Conservation (phyloP, 2,888 invertebrate species). For the Orgyia antiqua region DNA sequence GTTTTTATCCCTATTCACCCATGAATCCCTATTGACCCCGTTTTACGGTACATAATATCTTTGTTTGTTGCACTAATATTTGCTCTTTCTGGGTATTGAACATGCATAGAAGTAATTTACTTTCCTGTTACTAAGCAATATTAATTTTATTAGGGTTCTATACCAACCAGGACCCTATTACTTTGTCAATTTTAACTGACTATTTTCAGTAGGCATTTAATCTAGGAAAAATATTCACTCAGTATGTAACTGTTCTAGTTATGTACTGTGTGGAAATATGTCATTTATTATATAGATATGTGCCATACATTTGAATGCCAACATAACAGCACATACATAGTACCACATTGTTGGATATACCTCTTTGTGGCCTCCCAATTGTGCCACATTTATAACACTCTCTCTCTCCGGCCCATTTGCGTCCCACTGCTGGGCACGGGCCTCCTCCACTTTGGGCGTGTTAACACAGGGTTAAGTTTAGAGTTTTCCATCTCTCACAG, state of each 20-base stretch:
- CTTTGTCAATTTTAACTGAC: too few species aligned
- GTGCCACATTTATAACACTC: slow-evolving; percentile 71
- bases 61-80: background rate
- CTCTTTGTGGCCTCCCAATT: slow-evolving; percentile 73
- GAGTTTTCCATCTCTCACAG: too few species aligned
- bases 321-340: slow-evolving; percentile 68
- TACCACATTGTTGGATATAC: slow-evolving; percentile 56
- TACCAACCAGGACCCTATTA: too few species aligned
- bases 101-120: background rate
- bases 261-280: slow-evolving; percentile 62
- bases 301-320: slow-evolving; percentile 45
- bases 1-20: too few species aligned
- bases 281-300: slow-evolving; percentile 10
- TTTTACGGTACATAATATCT: background rate
- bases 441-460: too few species aligned
- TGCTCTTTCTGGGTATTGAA: background rate
- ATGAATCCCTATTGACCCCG: too few species aligned
- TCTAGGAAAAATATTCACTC: slow-evolving; percentile 51
- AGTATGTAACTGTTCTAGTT: slow-evolving; percentile 58
- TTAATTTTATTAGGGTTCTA: too few species aligned
- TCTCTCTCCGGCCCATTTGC: too few species aligned
- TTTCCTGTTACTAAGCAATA: too few species aligned
- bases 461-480: too few species aligned
- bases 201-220: slow-evolving; percentile 39
- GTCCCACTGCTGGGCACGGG: too few species aligned